Conservation (phyloP, 2,888 invertebrate species). For the Stictocephala bisonia region DNA sequence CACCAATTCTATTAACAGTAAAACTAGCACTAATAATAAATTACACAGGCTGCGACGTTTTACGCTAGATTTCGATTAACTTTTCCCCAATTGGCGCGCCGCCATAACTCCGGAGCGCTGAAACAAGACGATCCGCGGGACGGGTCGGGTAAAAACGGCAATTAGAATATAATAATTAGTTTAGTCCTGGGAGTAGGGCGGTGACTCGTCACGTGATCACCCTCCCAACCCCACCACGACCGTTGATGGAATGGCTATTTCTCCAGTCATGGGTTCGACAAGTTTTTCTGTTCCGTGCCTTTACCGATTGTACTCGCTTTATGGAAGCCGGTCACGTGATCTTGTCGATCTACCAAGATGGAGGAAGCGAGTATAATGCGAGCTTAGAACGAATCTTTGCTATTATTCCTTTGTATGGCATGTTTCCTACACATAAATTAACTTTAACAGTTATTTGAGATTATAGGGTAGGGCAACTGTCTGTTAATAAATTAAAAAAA, state of each 20-base stretch:
- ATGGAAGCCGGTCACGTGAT: slow-evolving; percentile 18
- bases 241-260: not conserved
- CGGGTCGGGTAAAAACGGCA: slow-evolving; percentile 37
- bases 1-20: slow-evolving; percentile 43
- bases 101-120: slow-evolving; percentile 31
- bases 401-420: too few species aligned
- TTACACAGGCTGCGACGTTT: slow-evolving; percentile 38
- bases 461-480: too few species aligned
- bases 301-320: slow-evolving; percentile 1
- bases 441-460: too few species aligned
- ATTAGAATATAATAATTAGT: slow-evolving; percentile 45
- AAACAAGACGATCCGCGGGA: slow-evolving; percentile 30
- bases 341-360: slow-evolving; percentile 30
- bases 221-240: not conserved
- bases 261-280: slow-evolving; percentile 15
- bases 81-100: slow-evolving; percentile 42
- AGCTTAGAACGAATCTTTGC: too few species aligned
- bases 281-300: slow-evolving; percentile 20
- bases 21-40: slow-evolving; percentile 41
- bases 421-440: too few species aligned
- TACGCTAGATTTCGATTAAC: slow-evolving; percentile 44
- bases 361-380: slow-evolving; percentile 3
- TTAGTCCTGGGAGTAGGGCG: slow-evolving; percentile 28
- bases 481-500: too few species aligned
- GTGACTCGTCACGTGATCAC: not conserved